Evolutionary conservation across 2,888 invertebrate genomes (phyloP), one percentile per base, ranked within the genome.

Genomic region (Terebella lapidaria): DNA sequence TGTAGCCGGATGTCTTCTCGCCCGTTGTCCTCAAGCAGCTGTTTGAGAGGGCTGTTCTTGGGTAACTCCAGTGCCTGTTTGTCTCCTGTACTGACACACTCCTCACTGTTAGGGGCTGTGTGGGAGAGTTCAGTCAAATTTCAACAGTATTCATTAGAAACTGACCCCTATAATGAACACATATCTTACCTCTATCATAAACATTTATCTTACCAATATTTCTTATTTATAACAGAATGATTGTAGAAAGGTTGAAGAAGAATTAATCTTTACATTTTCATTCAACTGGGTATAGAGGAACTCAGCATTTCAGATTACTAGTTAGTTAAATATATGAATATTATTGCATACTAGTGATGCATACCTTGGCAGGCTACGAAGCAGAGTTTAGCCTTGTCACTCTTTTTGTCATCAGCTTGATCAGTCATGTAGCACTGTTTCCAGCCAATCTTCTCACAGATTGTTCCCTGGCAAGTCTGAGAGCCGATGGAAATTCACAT

Each of bases 361-460:
- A 57, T 28, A 66, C 63, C 64, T 51, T 57, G 46, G 80, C 99
- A 99, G n/a, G 97, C 96, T 67, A 99, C 85, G 81, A 95, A 95
- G 83, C 99, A 99, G 59, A 97, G 84, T 76, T 76, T 78, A 25
- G 80, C 81, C 27, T 59, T 59, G 56, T 67, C 67, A 52, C 49
- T 56, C 1, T 45, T 29, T 54, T 63, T 63, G n/a, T 60, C 61
- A n/a, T 59, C 52, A 10, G 56, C 49, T 2, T 64, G 59, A 1
- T 56, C 56, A 4, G 72, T 70, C 4, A 72, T 54, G 61, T 96
- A 97, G 79, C 97, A 99, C 79, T 96, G 95, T 57, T 89, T 88
- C 84, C 97, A 87, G 78, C 91, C 90, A 88, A 95, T 94, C 74
- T 90, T 89, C 63, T 94, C 85, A 81, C 99, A 99, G 73, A 97